Conservation (phyloP, 2,797 vertebrate genomes). For the Heteromormyrus szaboi region DNA sequence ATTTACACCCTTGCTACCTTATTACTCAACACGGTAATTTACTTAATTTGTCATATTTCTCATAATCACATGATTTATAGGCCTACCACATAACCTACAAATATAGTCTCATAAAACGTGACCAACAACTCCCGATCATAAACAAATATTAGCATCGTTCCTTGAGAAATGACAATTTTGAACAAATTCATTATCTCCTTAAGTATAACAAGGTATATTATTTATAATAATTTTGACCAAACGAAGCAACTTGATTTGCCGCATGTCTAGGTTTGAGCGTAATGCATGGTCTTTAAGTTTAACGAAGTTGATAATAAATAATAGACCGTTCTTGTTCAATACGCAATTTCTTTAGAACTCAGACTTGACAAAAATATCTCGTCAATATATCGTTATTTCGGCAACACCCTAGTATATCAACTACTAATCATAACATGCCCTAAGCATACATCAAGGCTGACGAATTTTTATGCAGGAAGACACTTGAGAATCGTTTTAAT, state of each 20-base stretch:
- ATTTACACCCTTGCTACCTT: neutral
- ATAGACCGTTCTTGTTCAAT: neutral
- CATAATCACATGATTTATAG: neutral
- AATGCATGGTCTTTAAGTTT: neutral
- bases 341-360: neutral
- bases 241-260: neutral
- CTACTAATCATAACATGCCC: neutral
- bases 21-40: neutral
- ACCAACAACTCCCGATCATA: neutral
- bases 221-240: neutral
- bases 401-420: neutral
- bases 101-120: neutral
- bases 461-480: neutral
- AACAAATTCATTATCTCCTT: neutral
- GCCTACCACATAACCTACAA: neutral
- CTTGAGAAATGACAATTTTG: neutral
- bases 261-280: neutral
- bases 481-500: neutral
- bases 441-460: neutral
- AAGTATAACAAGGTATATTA: neutral
- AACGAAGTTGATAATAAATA: neutral
- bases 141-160: neutral
- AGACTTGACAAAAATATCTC: neutral
- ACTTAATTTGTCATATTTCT: neutral
- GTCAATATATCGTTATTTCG: neutral